Base-by-base conservation (phyloP, 2,797 vertebrate species). In the Caiman crocodilus region DNA sequence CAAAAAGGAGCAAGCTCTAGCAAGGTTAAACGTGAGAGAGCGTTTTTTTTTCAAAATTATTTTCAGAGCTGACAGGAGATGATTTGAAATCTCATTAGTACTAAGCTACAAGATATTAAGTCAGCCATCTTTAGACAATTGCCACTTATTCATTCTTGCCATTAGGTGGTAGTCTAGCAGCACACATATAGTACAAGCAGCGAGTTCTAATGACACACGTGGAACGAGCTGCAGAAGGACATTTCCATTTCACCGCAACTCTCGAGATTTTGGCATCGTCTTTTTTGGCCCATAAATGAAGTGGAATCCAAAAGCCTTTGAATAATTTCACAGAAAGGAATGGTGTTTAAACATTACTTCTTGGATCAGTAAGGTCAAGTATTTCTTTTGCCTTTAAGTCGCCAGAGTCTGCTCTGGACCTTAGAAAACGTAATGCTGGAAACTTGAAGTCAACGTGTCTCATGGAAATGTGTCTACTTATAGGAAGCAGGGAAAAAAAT, bases 151-250 rank as follows among this genome's bases (percentile, higher is more conserved):
- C 0, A 0, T 6, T 82, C 92, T 69, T 89, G 76, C 94, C 95
- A 96, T 92, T 91, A 95, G 93, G 69, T 96, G 96, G 95, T 95
- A 96, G 91, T 69, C 90, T 15, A 8, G 88, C 73, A 91, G 95
- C 93, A 74, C 2, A 4, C 80, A 84, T 69, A 84, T 69, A 63
- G 65, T 88, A 85, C 26, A 23, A 85, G 28, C 55, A 0, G 1
- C 28, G 32, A 79, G 69, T 67, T 59, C 73, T 60, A 55, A 42
- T 64, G 60, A 50, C 26, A 21, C 35, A 25, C 42, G 8, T 73
- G 64, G 50, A 35, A 11, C 65, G 60, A 6, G 2, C 10, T 35
- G 5, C 11, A 2, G n/a, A 50, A 13, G 5, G 73, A n/a, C 0
- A 4, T 21, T 16, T 6, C 12, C 1, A 6, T 74, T 94, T 82